Evolutionary conservation across 2,888 invertebrate species (phyloP).

Genomic region (Cabera pusaria): DNA sequence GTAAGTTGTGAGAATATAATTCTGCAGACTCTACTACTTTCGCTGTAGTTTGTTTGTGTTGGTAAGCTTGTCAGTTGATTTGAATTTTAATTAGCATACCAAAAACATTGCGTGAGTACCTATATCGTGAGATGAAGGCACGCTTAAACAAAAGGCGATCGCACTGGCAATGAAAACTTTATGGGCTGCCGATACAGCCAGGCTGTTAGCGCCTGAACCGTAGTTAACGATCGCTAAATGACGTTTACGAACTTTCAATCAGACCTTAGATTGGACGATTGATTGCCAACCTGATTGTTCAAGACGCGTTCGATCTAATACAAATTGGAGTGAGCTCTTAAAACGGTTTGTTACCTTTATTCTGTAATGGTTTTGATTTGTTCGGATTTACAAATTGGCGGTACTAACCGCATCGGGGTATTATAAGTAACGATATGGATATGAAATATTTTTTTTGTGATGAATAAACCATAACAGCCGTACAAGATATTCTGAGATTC

Average conservation of each 20-base stretch:
- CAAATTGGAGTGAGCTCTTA: slow-evolving; percentile 43
- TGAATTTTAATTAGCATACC: no score
- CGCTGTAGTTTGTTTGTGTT: no score
- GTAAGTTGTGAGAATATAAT: no score
- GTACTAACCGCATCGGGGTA: no score
- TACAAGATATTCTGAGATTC: no score
- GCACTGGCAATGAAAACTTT: slow-evolving; percentile 32
- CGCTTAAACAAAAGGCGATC: slow-evolving; percentile 42
- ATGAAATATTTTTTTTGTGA: no score
- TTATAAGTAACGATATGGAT: no score
- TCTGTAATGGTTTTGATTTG: slow-evolving; percentile 1
- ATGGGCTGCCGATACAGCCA: slow-evolving; percentile 20
- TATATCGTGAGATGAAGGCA: slow-evolving; percentile 3
- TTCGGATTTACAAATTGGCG: slow-evolving; percentile 4
- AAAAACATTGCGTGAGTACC: background rate
- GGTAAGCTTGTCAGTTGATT: no score
- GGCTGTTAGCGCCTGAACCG: slow-evolving; percentile 52
- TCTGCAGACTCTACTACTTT: no score
- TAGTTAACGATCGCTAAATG: slow-evolving; percentile 70
- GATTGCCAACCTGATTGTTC: slow-evolving; percentile 45
- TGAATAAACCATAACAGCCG: no score
- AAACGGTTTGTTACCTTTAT: slow-evolving; percentile 17
- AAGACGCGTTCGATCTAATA: slow-evolving; percentile 37
- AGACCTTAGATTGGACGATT: slow-evolving; percentile 57
- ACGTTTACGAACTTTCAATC: slow-evolving; percentile 68